These are phyloP conservation scores for Malacosoma neustria DNA, from an alignment of 2,888 invertebrate genomes.

Conservation along the genomic window DNA sequence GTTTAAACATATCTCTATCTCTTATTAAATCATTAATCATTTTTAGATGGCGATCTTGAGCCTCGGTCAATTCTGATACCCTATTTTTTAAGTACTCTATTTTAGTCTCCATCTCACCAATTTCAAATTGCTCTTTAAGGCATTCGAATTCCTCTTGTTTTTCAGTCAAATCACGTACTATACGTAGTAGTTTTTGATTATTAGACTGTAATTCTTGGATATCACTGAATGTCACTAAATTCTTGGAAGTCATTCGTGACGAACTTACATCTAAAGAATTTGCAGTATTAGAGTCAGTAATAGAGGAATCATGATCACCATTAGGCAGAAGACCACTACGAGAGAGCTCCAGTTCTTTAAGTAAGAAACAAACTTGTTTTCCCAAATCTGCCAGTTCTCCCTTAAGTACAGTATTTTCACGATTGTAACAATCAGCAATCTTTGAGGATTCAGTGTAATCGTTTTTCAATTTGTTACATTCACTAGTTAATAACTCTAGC, in stretches of 20 bases:
- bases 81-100: constrained; percentile 79
- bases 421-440: constrained; percentile 78
- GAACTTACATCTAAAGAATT: constrained; percentile 77
- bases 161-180: constrained; percentile 89
- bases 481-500: constrained; percentile 81
- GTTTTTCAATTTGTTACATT: constrained; percentile 81
- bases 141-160: constrained; percentile 88
- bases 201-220: constrained; percentile 92
- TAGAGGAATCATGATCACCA: constrained; percentile 71
- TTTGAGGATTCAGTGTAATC: constrained; percentile 82
- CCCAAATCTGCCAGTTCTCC: constrained; percentile 87
- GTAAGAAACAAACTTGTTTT: constrained; percentile 86
- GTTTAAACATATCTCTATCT: constrained; percentile 93
- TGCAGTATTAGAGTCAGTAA: constrained; percentile 66
- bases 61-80: constrained; percentile 82
- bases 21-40: constrained; percentile 87
- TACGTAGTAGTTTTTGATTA: constrained; percentile 88
- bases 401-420: constrained; percentile 87
- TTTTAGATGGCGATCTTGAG: constrained; percentile 86
- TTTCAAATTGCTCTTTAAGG: constrained; percentile 78
- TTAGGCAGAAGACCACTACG: constrained; percentile 79
- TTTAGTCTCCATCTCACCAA: constrained; percentile 79
- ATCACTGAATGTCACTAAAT: constrained; percentile 91
- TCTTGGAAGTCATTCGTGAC: constrained; percentile 83
- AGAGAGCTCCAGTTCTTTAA: constrained; percentile 89